phyloP scores from a whole-genome alignment of 2,888 invertebrate genomes.

The Lydus trimaculatus region DNA sequence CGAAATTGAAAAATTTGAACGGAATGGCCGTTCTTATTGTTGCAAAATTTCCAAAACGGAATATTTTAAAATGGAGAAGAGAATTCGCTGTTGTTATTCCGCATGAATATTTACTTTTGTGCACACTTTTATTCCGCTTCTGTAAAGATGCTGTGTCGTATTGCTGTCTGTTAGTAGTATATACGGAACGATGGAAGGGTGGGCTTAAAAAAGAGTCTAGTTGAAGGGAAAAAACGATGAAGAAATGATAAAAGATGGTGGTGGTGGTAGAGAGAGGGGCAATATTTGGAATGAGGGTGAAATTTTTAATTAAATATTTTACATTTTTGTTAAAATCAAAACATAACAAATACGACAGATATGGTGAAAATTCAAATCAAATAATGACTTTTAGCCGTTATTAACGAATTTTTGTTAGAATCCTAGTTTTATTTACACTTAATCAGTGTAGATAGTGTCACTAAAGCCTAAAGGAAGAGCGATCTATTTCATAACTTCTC shows the following conservation, averaged over 20 bases:
- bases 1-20: constrained; percentile 56
- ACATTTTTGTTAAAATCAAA: not conserved
- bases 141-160: not conserved
- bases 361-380: too few relatives aligned
- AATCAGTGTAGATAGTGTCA: too few relatives aligned
- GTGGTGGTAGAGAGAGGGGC: not conserved
- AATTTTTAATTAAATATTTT: constrained; percentile 1
- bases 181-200: not conserved
- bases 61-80: constrained; percentile 47
- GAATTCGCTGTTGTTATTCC: constrained; percentile 32
- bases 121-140: constrained; percentile 24
- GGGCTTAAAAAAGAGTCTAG: not conserved
- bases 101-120: constrained; percentile 31
- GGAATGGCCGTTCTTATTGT: constrained; percentile 55
- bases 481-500: too few relatives aligned
- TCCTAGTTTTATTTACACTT: too few relatives aligned
- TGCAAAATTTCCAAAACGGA: constrained; percentile 53
- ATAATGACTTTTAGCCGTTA: too few relatives aligned
- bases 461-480: too few relatives aligned
- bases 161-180: not conserved
- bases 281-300: not conserved
- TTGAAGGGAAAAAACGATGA: not conserved
- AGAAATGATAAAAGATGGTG: not conserved
- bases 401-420: too few relatives aligned
- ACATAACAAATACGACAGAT: not conserved